Base-by-base conservation (phyloP, 2,797 vertebrate species). In the Tachyglossus aculeatus region DNA sequence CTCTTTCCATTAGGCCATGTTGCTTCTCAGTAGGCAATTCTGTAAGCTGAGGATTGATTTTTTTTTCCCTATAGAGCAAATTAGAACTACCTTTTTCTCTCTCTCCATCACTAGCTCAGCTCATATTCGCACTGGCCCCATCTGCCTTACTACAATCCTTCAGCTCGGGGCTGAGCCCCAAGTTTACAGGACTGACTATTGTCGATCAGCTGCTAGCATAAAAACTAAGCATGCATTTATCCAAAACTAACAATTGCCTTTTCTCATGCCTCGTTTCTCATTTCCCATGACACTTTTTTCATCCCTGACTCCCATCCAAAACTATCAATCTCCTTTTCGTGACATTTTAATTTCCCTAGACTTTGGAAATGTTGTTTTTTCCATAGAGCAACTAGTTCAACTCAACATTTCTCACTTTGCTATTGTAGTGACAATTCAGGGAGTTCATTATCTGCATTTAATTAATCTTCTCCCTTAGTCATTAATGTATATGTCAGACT, bases 391-490 rank as follows among this genome's bases (percentile, higher is more conserved):
- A 61, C 7, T 14, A 73, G 19, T 55, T 67, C 38, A 62, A 65
- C 67, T 70, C 50, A 73, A 80, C 79, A 56, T 51, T 44, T 63
- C 3, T 56, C 38, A 31, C 27, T 40, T 67, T 21, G 31, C 18
- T 56, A 56, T 34, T 22, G 50, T 24, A 58, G 56, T 64, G 52
- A 69, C 78, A 62, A 70, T 59, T 71, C 33, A 1, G 44, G 9
- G 62, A 81, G 44, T 53, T 25, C 54, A 78, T 82, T 81, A 73
- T 77, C 77, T 82, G 41, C 40, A 71, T 68, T 82, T 41, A 70
- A 73, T 38, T 9, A 38, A 18, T 64, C 51, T 78, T 72, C 60
- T 67, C 65, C 60, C 48, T 36, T 52, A 76, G 74, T 38, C 43
- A 70, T 74, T 77, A 25, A 55, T 78, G 71, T 78, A 61, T n/a